Base-by-base conservation (phyloP, 2,888 invertebrate species). In the Tiphia femorata region DNA sequence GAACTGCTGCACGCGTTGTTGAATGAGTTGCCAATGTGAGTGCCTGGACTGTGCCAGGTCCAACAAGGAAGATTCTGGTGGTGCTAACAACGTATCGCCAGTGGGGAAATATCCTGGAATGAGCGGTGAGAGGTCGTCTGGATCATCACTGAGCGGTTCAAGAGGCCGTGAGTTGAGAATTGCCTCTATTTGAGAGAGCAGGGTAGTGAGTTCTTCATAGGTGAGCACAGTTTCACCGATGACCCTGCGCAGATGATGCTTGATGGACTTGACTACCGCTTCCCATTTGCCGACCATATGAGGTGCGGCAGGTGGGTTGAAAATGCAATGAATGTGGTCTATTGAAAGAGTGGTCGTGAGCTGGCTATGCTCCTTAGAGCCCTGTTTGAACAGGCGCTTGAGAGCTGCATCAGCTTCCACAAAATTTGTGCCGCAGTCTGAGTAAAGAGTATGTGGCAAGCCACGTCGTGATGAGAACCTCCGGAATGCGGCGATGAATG, bases 31-130 rank as follows among this genome's bases (percentile, higher is more conserved):
- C 48, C 48, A 58, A 12, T 70, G 58, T 2, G 54, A 44, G 0
- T 73, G 55, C 53, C 1, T 35, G n/a, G 0, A n/a, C n/a, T n/a
- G n/a, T n/a, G 64, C 51, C 5, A 62, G 3, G 2, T 74, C 61
- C 0, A 29, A 8, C 0, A 76, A 17, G 4, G 55, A 30, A 1
- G 73, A 67, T 29, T 72, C 71, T n/a, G 76, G 74, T 0, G 75
- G 37, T 1, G 48, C 38, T 6, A 29, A 49, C 0, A 72, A 48
- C 2, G 76, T 47, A 20, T 38, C 21, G 6, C 30, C 30, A 59
- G 14, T 41, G 14, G 25, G n/a, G 8, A 41, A 41, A 14, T 41
- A 14, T 0, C 41, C 41, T 25, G 41, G 41, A 1, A 25, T 41
- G 12, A 41, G 25, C n/a, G 14, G 23, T 41, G 41, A 6, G 2